These are phyloP conservation scores for Tragulus kanchil DNA, from an alignment of 2,113 vertebrate genomes.

Conservation along the genomic window DNA sequence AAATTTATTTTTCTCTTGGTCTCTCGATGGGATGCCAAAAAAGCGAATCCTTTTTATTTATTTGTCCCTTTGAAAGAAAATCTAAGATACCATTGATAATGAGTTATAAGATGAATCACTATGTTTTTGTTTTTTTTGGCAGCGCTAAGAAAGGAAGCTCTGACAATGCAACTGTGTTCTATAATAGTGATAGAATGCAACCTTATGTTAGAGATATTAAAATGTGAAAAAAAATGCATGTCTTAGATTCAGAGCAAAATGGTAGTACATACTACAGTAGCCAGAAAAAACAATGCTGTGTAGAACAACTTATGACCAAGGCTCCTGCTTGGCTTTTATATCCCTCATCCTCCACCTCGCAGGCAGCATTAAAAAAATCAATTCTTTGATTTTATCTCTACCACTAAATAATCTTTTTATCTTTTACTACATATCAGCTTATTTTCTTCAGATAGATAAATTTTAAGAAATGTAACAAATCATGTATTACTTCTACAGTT, in stretches of 20 bases:
- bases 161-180: not conserved
- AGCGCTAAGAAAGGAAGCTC: not conserved
- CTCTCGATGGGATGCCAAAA: not conserved
- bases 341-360: fast-evolving
- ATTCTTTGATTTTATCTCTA: not conserved
- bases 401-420: not conserved
- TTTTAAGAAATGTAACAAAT: not conserved
- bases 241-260: not conserved
- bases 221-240: not conserved
- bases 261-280: not conserved
- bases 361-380: not conserved
- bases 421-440: not conserved
- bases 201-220: not conserved
- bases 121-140: not conserved
- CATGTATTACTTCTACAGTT: not conserved
- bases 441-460: not conserved
- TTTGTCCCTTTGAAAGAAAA: not conserved
- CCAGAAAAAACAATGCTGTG: not conserved
- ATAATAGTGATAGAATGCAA: not conserved
- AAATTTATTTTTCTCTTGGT: not conserved
- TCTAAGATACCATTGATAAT: not conserved
- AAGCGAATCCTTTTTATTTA: not conserved
- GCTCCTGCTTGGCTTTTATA: not conserved
- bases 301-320: not conserved
- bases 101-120: not conserved